These are phyloP conservation scores for Drosophila kokeensis DNA, from an alignment of 2,888 invertebrate species.

Conservation along the genomic window DNA sequence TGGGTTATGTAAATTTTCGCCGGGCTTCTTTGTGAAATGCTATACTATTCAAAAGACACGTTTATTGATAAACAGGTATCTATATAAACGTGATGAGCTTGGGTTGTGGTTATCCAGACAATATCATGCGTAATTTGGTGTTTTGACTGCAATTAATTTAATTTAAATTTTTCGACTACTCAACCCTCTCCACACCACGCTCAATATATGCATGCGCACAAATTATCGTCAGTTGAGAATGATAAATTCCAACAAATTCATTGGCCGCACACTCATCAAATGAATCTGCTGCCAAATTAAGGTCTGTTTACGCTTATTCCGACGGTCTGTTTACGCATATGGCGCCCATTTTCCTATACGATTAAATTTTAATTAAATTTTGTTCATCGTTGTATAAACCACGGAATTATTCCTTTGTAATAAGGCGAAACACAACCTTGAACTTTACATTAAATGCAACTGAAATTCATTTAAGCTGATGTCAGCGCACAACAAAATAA, in stretches of 20 bases:
- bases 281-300: constrained; percentile 15
- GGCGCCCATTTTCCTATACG: constrained; percentile 40
- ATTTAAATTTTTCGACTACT: constrained; percentile 26
- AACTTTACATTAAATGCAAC: constrained; percentile 43
- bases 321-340: background rate
- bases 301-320: background rate
- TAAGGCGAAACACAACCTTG: constrained; percentile 32
- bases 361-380: background rate
- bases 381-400: background rate
- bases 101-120: constrained; percentile 20
- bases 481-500: constrained; percentile 20
- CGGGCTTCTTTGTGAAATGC: constrained; percentile 25
- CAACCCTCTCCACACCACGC: no score
- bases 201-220: background rate
- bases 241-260: constrained; percentile 50
- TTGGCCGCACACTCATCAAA: constrained; percentile 20
- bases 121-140: constrained; percentile 74
- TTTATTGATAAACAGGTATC: background rate
- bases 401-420: constrained; percentile 10
- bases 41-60: constrained; percentile 2
- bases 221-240: constrained; percentile 36
- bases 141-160: constrained; percentile 67
- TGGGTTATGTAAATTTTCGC: constrained; percentile 38
- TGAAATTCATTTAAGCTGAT: constrained; percentile 62
- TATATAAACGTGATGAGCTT: constrained; percentile 13